A percentile compares a stretch with the other conserved stretches of the same genome.
phyloP scores from a whole-genome alignment of 2,797 vertebrate species.

The Rallus crepitans region DNA sequence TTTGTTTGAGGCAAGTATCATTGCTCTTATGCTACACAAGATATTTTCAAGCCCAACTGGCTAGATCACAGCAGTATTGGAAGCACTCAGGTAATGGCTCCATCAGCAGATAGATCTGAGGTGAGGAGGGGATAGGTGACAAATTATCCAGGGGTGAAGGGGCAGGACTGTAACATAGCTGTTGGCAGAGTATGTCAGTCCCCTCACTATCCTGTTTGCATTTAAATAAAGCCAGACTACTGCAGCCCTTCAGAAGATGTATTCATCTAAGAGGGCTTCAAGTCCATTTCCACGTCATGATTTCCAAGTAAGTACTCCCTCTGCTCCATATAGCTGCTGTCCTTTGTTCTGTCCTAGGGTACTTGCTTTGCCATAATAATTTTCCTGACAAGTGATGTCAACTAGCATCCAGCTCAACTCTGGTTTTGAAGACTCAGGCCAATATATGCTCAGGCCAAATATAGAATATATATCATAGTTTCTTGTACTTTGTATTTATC shows the following conservation, averaged over 20 bases:
- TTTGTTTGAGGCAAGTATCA: rapidly evolving
- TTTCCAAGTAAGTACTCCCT: background rate
- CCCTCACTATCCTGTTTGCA: background rate
- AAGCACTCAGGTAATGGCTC: rapidly evolving
- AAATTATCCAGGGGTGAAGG: background rate
- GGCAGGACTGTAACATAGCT: background rate
- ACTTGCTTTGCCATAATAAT: background rate
- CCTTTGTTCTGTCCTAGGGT: background rate
- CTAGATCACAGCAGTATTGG: background rate
- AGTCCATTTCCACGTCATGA: background rate
- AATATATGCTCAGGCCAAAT: background rate
- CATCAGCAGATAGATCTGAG: background rate
- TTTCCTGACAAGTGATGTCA: background rate
- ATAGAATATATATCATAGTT: background rate
- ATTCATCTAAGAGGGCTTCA: background rate
- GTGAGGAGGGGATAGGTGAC: background rate
- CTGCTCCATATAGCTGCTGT: background rate
- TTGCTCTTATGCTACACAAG: rapidly evolving
- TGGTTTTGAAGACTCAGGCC: background rate
- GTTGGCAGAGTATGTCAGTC: rapidly evolving
- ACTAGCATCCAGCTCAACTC: background rate
- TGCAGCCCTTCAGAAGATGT: background rate
- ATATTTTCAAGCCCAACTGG: background rate
- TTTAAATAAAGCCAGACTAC: background rate
- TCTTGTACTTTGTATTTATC: background rate